Base-by-base conservation (phyloP, 2,113 vertebrate species). In the Mohoua ochrocephala region DNA sequence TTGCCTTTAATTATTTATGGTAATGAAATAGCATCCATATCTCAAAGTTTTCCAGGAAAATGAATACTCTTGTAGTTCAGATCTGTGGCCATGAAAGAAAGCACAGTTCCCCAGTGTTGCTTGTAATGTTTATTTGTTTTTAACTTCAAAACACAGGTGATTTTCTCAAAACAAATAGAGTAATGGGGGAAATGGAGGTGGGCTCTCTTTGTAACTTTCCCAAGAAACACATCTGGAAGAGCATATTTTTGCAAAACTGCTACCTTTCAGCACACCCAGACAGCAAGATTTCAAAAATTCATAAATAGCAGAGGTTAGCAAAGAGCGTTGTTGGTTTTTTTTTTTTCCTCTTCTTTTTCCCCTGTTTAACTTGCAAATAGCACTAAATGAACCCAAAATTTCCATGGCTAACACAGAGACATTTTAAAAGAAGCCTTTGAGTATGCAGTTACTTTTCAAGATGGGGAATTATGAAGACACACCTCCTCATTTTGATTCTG, bases 81-180 rank as follows among this genome's bases (percentile, higher is more conserved):
- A 26, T 70, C 69, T 39, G 18, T 78, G 65, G 15, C 74, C 47
- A 45, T 93, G 91, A 97, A 97, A 95, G 89, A 93, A 95, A 93
- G 91, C 78, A 92, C 89, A 91, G 94, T 95, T 96, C 73, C 30
- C 26, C 31, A 45, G 71, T 91, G 63, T 93, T 93, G 63, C 93
- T 95, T 95, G 74, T 64, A 93, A 80, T 89, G 87, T 97, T 96
- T 97, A 97, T 97, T 97, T 97, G 84, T 77, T 91, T 94, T 95
- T 57, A 93, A 94, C 86, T 91, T 96, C 92, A 95, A 97, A 97
- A 95, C 81, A 94, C 52, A 91, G 89, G 67, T 92, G 69, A 97
- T 77, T 90, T 97, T 97, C 89, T 97, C 79, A 94, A 96, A 96
- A 93, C 44, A 88, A 95, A 90, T 76, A 93, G 13, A 94, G 90